phyloP scores from a whole-genome alignment of 2,797 vertebrate genomes.

The Gymnoscopelus microlampas region DNA sequence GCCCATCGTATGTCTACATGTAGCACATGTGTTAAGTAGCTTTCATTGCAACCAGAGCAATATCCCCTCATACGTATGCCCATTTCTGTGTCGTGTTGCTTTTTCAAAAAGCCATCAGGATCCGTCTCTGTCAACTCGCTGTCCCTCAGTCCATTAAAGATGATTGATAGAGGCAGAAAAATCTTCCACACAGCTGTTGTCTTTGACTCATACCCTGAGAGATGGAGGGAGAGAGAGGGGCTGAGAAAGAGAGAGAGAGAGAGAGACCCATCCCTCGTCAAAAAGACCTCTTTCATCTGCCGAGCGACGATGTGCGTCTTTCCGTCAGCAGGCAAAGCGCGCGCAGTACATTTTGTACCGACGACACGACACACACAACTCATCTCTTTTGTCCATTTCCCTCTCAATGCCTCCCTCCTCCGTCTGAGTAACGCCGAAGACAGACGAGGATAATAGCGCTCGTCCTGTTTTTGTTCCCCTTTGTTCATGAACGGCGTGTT shows the following conservation, averaged over 20 bases:
- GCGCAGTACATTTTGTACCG: conserved; percentile 44
- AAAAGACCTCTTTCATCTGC: conserved; percentile 69
- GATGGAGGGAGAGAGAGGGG: conserved; percentile 59
- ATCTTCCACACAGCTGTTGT: conserved; percentile 82
- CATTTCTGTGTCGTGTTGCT: conserved; percentile 79
- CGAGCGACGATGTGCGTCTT: conserved; percentile 33
- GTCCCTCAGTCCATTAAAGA: conserved; percentile 85
- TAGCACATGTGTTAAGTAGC: no score
- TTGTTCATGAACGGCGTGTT: no score
- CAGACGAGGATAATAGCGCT: no score
- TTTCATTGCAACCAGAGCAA: conserved; percentile 59
- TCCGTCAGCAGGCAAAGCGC: conserved; percentile 14
- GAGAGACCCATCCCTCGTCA: conserved; percentile 68
- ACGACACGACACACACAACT: no score
- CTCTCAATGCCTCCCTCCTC: no score
- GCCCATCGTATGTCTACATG: no score
- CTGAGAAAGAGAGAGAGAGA: conserved; percentile 64
- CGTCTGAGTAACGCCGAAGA: no score
- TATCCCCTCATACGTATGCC: conserved; percentile 57
- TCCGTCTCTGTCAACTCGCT: conserved; percentile 80
- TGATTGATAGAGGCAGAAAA: conserved; percentile 80
- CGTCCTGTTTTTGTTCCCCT: no score
- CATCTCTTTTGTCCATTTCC: no score
- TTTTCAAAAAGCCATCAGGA: conserved; percentile 79
- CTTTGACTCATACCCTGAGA: conserved; percentile 72